Percentiles rank a stretch among this genome's conserved stretches.
phyloP scores from a whole-genome alignment of 2,113 vertebrate species.

The Mormoops blainvillei region DNA sequence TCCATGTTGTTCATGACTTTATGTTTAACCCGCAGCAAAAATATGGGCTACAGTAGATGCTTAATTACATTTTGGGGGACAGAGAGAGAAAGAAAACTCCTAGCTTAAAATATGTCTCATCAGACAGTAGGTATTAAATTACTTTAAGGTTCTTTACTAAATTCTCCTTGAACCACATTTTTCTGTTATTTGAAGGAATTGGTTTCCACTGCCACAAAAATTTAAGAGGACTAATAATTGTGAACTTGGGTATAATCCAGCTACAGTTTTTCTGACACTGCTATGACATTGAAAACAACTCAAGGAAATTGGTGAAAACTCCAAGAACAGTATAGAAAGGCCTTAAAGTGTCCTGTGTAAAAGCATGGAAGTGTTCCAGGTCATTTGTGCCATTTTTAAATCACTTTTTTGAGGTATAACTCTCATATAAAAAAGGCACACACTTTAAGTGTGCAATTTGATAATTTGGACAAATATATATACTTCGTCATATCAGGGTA shows the following conservation, averaged over 20 bases:
- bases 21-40: not conserved
- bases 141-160: constrained; percentile 17
- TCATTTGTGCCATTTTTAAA: not conserved
- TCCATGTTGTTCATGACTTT: not conserved
- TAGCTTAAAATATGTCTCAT: not conserved
- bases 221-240: constrained; percentile 11
- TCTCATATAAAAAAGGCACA: not conserved
- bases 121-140: not conserved
- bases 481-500: not conserved
- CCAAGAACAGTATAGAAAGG: not conserved
- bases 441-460: not conserved
- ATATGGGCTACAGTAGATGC: not conserved
- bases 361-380: not conserved
- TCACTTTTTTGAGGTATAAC: not conserved
- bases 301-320: not conserved
- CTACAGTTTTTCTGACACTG: not conserved
- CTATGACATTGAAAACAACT: not conserved
- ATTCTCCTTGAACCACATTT: constrained; percentile 8
- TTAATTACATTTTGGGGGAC: not conserved
- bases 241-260: constrained; percentile 9
- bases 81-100: not conserved
- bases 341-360: not conserved
- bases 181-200: not conserved
- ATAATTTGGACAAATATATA: not conserved
- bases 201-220: not conserved